phyloP scores from a whole-genome alignment of 2,113 vertebrate genomes.

The Halichoerus grypus region DNA sequence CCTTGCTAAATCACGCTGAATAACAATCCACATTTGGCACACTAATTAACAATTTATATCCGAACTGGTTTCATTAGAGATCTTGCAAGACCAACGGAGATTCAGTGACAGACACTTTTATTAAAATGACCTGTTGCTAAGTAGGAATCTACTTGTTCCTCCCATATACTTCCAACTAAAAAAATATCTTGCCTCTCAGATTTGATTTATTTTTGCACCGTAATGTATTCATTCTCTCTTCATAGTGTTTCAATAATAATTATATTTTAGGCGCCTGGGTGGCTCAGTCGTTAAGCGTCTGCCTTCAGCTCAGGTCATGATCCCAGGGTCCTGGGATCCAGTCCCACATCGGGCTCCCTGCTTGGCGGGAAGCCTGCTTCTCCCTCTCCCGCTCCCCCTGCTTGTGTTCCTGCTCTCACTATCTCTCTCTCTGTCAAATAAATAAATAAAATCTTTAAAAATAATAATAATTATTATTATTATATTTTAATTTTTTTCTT shows the following conservation, averaged over 20 bases:
- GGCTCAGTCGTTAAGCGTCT: no score
- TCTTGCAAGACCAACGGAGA: not conserved
- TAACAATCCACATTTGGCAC: not conserved
- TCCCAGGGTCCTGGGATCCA: no score
- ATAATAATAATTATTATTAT: no score
- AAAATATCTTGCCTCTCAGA: not conserved
- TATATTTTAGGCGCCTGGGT: no score
- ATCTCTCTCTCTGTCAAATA: not conserved
- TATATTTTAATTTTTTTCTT: slow-evolving; percentile 79
- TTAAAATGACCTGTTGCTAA: not conserved
- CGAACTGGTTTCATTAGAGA: not conserved
- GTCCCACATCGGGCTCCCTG: no score
- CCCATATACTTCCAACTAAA: not conserved
- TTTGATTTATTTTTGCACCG: slow-evolving; percentile 54
- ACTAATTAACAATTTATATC: not conserved
- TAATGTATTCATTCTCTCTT: slow-evolving; percentile 80
- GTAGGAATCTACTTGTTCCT: not conserved
- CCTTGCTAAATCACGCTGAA: not conserved
- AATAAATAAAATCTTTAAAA: no score
- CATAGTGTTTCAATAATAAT: slow-evolving; percentile 78
- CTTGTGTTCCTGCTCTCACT: not conserved
- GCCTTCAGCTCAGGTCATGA: no score
- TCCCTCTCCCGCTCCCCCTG: no score
- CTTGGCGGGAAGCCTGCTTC: no score
- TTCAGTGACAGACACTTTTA: not conserved